Evolutionary conservation across 2,113 vertebrate genomes (phyloP).

Genomic region (Paradoxurus hermaphroditus): DNA sequence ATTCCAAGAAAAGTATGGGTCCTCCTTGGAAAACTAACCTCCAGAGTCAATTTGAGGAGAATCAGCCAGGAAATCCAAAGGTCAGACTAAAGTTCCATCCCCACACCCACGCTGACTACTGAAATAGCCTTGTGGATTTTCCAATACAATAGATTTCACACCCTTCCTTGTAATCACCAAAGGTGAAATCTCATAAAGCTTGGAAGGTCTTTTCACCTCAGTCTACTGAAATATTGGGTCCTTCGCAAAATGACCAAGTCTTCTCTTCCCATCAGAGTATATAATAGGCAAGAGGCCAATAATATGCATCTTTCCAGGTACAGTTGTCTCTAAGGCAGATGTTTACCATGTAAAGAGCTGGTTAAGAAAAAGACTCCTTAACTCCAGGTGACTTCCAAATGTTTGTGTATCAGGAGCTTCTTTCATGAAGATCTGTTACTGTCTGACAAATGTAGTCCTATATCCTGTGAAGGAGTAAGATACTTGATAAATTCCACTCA

Average conservation of each 20-base stretch:
- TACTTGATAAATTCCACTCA: not conserved
- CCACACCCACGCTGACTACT: not conserved
- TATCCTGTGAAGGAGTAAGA: not conserved
- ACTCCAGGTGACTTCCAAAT: not conserved
- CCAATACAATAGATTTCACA: not conserved
- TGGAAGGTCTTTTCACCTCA: not conserved
- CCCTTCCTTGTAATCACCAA: constrained; percentile 13
- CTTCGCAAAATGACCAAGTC: not conserved
- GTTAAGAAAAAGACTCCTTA: not conserved
- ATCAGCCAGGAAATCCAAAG: constrained; percentile 38
- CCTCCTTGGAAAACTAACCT: constrained; percentile 49
- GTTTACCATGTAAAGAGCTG: not conserved
- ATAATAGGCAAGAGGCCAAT: not conserved
- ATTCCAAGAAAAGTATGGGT: not conserved
- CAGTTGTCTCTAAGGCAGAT: not conserved
- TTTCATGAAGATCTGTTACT: not conserved
- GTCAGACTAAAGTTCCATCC: constrained; percentile 52
- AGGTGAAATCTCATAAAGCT: not conserved
- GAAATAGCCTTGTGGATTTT: not conserved
- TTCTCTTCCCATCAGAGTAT: not conserved
- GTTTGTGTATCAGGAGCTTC: not conserved
- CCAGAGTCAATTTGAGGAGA: constrained; percentile 21
- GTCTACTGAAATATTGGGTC: not conserved
- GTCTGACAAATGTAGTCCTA: not conserved
- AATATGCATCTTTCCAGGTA: not conserved